Evolutionary conservation across 2,797 vertebrate genomes (phyloP).

Genomic region (Mus spretus): DNA sequence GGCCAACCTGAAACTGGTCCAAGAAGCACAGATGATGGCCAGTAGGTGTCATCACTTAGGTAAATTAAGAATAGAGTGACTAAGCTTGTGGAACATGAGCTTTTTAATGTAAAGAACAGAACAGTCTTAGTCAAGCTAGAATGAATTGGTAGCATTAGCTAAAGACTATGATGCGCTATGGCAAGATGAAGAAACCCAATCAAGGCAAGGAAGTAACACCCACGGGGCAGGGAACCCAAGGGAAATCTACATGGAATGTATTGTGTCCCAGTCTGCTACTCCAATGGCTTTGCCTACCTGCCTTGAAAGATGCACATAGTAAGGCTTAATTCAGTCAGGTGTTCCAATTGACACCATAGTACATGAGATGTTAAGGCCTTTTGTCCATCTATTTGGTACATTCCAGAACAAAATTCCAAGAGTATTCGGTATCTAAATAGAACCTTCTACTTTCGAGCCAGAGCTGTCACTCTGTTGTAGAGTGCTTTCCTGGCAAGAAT

Average conservation of each 20-base stretch:
- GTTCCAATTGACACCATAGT: background rate
- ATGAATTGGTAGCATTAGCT: background rate
- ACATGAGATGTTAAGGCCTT: background rate
- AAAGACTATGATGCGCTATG: background rate
- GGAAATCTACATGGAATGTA: background rate
- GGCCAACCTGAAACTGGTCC: background rate
- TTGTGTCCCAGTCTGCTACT: background rate
- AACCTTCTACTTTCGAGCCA: background rate
- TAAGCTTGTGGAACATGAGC: background rate
- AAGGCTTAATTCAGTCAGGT: background rate
- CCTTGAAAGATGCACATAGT: background rate
- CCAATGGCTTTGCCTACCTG: background rate
- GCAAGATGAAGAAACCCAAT: background rate
- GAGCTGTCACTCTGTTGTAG: background rate
- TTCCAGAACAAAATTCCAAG: slow-evolving; percentile 49
- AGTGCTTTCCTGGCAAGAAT: background rate
- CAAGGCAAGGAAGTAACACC: background rate
- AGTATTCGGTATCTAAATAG: background rate
- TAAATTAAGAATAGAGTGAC: background rate
- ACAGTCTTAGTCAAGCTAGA: background rate
- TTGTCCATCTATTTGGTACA: slow-evolving; percentile 6
- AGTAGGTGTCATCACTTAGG: background rate
- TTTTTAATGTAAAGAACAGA: background rate
- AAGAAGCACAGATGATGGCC: background rate
- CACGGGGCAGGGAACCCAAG: fast-evolving